Percentiles rank a stretch among this genome's conserved stretches.
Conservation (phyloP, 2,888 invertebrate species). For the Ophion slaviceki region DNA sequence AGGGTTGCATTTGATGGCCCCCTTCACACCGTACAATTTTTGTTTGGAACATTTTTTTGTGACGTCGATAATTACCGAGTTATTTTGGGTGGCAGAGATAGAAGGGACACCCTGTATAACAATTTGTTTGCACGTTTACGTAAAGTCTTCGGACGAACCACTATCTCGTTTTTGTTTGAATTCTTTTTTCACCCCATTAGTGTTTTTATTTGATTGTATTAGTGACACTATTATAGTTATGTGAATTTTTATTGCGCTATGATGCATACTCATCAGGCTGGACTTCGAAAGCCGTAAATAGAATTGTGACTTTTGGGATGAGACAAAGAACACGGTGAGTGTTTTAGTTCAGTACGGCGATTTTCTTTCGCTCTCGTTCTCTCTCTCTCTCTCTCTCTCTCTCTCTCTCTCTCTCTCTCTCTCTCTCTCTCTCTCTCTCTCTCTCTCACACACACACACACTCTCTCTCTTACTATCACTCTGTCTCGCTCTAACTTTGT, state of each 20-base stretch:
- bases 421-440: background rate
- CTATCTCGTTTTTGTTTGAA: too few relatives aligned
- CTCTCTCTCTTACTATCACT: background rate
- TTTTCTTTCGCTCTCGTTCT: background rate
- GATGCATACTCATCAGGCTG: constrained; percentile 33
- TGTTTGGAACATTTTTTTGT: too few relatives aligned
- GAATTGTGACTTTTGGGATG: constrained; percentile 51
- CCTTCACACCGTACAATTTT: too few relatives aligned
- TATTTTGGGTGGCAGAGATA: too few relatives aligned
- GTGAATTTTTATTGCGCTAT: constrained; percentile 7
- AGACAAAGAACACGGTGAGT: constrained; percentile 58
- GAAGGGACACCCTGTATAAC: too few relatives aligned
- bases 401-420: background rate
- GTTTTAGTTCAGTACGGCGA: constrained; percentile 2
- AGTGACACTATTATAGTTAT: constrained; percentile 20
- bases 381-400: background rate
- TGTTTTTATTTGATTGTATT: background rate
- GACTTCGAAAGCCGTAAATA: constrained; percentile 61
- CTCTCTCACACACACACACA: too few relatives aligned
- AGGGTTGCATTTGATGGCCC: too few relatives aligned
- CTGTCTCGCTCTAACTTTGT: constrained; percentile 4
- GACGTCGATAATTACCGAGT: too few relatives aligned
- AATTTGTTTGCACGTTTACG: too few relatives aligned
- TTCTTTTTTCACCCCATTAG: too few relatives aligned
- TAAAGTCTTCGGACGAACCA: too few relatives aligned